Evolutionary conservation across 1,140 invertebrate species (phyloP).

Genomic region (Penaeus chinensis): DNA sequence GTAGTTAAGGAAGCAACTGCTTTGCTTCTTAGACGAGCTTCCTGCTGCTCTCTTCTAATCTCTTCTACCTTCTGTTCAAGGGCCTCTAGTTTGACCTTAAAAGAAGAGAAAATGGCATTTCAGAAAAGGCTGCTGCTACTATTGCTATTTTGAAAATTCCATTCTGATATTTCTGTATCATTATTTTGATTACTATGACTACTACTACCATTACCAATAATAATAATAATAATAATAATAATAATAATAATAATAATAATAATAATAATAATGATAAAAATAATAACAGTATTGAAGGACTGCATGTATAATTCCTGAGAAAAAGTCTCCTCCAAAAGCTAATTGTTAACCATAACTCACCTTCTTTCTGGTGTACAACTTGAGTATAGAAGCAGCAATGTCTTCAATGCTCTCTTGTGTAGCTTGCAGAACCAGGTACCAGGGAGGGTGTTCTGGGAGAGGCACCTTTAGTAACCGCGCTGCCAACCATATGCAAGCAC

Average conservation of each 20-base stretch:
- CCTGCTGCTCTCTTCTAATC: slow-evolving; percentile 79
- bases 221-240: no score
- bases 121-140: no score
- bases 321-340: no score
- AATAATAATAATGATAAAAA: no score
- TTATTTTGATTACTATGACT: no score
- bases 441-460: slow-evolving; percentile 86
- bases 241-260: no score
- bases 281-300: no score
- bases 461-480: slow-evolving; percentile 87
- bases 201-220: no score
- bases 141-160: no score
- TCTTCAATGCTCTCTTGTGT: slow-evolving; percentile 85
- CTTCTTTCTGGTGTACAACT: slow-evolving; percentile 85
- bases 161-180: no score
- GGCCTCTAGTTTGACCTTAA: slow-evolving; percentile 78
- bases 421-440: slow-evolving; percentile 90
- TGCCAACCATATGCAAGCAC: slow-evolving; percentile 96
- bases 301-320: no score
- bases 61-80: slow-evolving; percentile 82
- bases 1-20: slow-evolving; percentile 56
- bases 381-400: slow-evolving; percentile 85
- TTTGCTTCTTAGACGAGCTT: slow-evolving; percentile 74
- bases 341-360: slow-evolving; percentile 68
- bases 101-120: slow-evolving; percentile 49